Evolutionary conservation across 2,888 invertebrate genomes (phyloP).

Genomic region (Gibbula magus): DNA sequence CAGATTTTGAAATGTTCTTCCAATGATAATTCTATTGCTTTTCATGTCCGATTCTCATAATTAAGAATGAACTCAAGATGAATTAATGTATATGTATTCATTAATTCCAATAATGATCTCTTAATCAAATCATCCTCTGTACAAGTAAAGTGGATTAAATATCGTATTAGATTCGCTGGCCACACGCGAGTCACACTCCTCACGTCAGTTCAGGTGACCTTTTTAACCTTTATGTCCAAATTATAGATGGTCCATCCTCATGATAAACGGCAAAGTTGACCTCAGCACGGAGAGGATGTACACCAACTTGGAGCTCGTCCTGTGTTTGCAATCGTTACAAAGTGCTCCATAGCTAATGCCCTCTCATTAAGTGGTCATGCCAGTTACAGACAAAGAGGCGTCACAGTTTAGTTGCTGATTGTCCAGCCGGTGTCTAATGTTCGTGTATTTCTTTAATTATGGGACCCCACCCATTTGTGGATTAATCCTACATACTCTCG

Average conservation of each 20-base stretch:
- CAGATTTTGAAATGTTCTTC: no score
- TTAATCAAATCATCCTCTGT: no score
- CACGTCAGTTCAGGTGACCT: no score
- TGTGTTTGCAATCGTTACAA: background rate
- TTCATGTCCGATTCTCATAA: no score
- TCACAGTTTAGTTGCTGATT: background rate
- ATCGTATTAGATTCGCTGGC: no score
- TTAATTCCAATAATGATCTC: no score
- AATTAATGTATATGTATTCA: no score
- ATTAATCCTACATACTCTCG: background rate
- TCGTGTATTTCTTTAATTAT: conserved; percentile 9
- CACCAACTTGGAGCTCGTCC: background rate
- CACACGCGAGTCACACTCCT: no score
- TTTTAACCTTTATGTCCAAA: background rate
- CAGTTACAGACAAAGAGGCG: background rate
- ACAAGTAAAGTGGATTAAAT: no score
- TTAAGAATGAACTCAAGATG: no score
- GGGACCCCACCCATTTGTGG: background rate
- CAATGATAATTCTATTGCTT: no score
- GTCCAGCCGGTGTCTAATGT: background rate
- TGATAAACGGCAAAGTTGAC: background rate
- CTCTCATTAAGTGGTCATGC: background rate
- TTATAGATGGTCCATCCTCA: background rate
- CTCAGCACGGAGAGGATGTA: background rate
- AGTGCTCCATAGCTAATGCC: background rate